Evolutionary conservation across 1,140 invertebrate species (phyloP).

Genomic region (Nasonia vitripennis): DNA sequence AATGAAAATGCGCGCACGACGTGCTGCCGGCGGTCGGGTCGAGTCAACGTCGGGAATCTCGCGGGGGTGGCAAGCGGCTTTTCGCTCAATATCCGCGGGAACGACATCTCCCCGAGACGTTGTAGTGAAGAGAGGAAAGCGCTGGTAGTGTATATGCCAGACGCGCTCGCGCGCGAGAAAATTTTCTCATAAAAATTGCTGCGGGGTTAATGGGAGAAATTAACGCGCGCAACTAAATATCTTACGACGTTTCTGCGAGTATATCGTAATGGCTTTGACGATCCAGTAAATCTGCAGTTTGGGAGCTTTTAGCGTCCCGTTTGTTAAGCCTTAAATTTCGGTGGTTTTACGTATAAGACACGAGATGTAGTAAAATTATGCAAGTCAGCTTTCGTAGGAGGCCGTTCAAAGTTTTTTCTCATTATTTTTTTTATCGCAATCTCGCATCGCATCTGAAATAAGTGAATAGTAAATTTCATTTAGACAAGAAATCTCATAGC

Average conservation of each 20-base stretch:
- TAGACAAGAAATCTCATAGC: neutral
- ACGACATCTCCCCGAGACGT: slow-evolving; percentile 20
- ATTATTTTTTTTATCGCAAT: too few species aligned
- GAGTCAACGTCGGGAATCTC: slow-evolving; percentile 54
- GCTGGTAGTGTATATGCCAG: neutral
- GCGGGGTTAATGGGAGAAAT: neutral
- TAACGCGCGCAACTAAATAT: neutral
- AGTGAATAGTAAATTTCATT: too few species aligned
- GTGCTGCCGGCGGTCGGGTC: neutral
- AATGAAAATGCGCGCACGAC: slow-evolving; percentile 56
- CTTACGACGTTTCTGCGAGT: neutral
- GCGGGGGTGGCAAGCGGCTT: slow-evolving; percentile 21
- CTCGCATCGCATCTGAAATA: too few species aligned
- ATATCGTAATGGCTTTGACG: too few species aligned
- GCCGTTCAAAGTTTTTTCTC: too few species aligned
- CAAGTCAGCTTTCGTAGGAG: too few species aligned
- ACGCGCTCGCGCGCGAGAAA: neutral
- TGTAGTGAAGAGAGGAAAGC: neutral
- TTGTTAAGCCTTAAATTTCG: too few species aligned
- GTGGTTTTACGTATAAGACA: too few species aligned
- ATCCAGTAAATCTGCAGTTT: too few species aligned
- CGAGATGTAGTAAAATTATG: too few species aligned
- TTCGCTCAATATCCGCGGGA: slow-evolving; percentile 40
- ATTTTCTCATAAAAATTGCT: neutral
- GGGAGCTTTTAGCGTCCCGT: too few species aligned